phyloP scores from a whole-genome alignment of 1,140 invertebrate species.

The Dolichoris vasculosae region DNA sequence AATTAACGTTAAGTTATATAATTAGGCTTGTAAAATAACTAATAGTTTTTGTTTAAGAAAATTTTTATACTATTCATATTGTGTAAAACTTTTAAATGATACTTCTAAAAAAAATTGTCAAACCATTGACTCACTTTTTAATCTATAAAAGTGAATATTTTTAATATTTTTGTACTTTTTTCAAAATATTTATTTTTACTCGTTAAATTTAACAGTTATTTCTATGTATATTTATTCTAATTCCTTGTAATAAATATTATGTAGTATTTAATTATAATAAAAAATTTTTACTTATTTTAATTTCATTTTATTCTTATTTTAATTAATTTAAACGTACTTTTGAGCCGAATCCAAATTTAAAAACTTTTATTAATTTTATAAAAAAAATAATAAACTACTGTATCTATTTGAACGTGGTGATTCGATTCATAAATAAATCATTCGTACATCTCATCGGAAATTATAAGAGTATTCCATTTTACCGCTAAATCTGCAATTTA shows the following conservation, averaged over 20 bases:
- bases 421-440: constrained; percentile 93
- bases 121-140: neutral
- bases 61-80: too few relatives aligned
- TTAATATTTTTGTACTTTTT: neutral
- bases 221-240: neutral
- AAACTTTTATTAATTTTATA: neutral
- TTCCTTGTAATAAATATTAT: neutral
- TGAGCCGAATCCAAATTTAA: neutral
- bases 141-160: neutral
- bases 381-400: constrained; percentile 50
- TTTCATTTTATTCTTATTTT: neutral
- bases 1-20: neutral
- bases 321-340: neutral
- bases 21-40: too few relatives aligned
- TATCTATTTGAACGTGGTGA: constrained; percentile 92
- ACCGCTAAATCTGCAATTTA: constrained; percentile 81
- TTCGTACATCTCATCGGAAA: constrained; percentile 98
- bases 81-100: too few relatives aligned
- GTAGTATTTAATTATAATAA: neutral
- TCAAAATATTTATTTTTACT: neutral
- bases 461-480: constrained; percentile 92
- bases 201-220: too few relatives aligned
- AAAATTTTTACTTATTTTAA: neutral
- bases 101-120: too few relatives aligned
- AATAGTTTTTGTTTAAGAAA: too few relatives aligned